Percentiles rank a stretch among this genome's conserved stretches.
These are phyloP conservation scores for Phymanthus crucifer DNA, from an alignment of 92 coral and sea anemone species.

Conservation along the genomic window DNA sequence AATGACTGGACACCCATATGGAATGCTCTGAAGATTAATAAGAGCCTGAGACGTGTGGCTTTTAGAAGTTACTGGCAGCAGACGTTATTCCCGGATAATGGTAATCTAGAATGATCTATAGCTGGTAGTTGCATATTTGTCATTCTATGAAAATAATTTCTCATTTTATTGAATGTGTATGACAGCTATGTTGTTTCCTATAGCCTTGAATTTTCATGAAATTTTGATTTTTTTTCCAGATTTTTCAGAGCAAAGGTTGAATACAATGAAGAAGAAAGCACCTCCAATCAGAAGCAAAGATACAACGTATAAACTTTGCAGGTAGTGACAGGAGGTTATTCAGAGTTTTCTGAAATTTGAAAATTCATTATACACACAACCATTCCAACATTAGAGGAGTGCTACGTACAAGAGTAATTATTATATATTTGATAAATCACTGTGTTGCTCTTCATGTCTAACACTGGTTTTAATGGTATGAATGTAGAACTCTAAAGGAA, in stretches of 20 bases:
- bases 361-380: no score
- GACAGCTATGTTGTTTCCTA: background rate
- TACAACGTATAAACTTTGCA: constrained; percentile 85
- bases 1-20: constrained; percentile 94
- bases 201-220: no score
- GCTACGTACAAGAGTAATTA: no score
- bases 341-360: no score
- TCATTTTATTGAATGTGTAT: background rate
- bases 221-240: constrained; percentile 25
- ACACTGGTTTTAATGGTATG: background rate
- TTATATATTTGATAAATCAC: no score
- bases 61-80: constrained; percentile 98
- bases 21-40: constrained; percentile 88
- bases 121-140: no score
- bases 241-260: constrained; percentile 73
- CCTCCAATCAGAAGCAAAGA: constrained; percentile 95
- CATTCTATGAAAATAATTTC: no score
- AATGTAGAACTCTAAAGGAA: constrained; percentile 81
- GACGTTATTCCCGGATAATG: constrained; percentile 76
- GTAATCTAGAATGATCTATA: constrained; percentile 12
- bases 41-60: constrained; percentile 69
- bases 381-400: no score
- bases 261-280: constrained; percentile 73
- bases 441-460: no score
- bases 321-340: constrained; percentile 38